phyloP scores from a whole-genome alignment of 1,140 invertebrate species.

The Philotrypesis tridentata region DNA sequence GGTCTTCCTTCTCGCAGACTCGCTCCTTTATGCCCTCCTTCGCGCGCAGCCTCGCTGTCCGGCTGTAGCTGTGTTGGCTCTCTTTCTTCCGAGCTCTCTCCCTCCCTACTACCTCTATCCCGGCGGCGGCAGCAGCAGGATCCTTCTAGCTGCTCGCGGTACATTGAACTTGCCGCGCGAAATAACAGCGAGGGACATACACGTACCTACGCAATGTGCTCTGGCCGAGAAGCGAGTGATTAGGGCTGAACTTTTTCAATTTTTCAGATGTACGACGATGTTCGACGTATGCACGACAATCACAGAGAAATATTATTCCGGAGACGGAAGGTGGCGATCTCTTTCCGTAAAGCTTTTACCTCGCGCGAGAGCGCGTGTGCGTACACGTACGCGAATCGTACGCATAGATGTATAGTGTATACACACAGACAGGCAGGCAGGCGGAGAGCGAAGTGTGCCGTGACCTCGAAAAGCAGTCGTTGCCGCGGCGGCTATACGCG shows the following conservation, averaged over 20 bases:
- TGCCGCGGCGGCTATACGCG: conserved; percentile 34
- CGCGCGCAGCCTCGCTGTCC: background rate
- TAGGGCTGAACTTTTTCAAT: no score
- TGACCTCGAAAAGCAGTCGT: conserved; percentile 66
- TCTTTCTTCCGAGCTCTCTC: background rate
- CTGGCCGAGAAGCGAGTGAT: no score
- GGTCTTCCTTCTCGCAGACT: background rate
- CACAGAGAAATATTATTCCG: no score
- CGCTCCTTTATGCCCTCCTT: background rate
- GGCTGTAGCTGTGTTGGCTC: background rate
- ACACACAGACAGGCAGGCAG: background rate
- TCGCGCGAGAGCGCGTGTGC: no score
- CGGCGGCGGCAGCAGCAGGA: background rate
- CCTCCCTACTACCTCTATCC: background rate
- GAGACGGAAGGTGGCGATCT: no score
- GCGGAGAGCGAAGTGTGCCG: conserved; percentile 63
- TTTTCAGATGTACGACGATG: no score
- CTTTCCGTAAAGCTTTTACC: background rate
- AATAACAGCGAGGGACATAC: background rate
- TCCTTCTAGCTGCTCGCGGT: background rate
- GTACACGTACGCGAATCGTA: background rate
- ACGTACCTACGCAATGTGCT: no score
- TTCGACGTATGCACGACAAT: background rate
- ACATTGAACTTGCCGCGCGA: conserved; percentile 3
- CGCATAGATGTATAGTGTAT: background rate